Base-by-base conservation (phyloP, 2,797 vertebrate species). In the Neosalanx taihuensis region DNA sequence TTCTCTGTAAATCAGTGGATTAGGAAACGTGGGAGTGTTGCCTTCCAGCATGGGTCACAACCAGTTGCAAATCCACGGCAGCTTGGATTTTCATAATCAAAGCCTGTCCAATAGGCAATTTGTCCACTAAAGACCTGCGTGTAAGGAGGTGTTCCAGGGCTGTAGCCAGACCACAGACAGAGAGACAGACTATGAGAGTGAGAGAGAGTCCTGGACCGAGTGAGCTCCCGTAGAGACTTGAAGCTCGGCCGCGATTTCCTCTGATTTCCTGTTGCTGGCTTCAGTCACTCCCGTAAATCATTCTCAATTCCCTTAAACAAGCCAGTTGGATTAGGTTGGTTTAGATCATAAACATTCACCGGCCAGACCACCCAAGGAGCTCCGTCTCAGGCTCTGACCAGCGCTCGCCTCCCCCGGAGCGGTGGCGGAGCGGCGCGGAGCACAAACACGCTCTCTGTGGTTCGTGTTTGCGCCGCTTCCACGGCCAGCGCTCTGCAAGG, bases 301-400 rank as follows among this genome's bases (percentile, higher is more conserved):
- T 92, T 92, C 91, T 91, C 91, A 90, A 89, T 92, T 93, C 92
- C 88, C 89, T 90, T 91, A 91, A 94, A 93, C 91, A 93, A 93
- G 92, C 93, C 91, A 92, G 91, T 92, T 92, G 91, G 93, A 94
- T 93, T 93, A 93, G 90, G 89, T 92, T 87, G 90, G 90, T 91
- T 92, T 91, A 92, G 90, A 93, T 93, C 92, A 93, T 93, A 94
- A 94, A 94, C 93, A 94, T 92, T 91, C 85, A 88, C 85, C 84
- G 90, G 88, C 53, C 90, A 78, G 93, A 94, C 93, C 93, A 94
- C 93, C 93, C 93, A 93, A 86, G 74, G 83, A 90, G 91, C 71
- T 5, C 81, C 66, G 23, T 20, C 65, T 33, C 58, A 33, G 58
- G n/a, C 71, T 66, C 67, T 61, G 49, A 58, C 59, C 33, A 17